Base-by-base conservation (phyloP, 1,140 invertebrate genomes). In the Aradophagus sp. region DNA sequence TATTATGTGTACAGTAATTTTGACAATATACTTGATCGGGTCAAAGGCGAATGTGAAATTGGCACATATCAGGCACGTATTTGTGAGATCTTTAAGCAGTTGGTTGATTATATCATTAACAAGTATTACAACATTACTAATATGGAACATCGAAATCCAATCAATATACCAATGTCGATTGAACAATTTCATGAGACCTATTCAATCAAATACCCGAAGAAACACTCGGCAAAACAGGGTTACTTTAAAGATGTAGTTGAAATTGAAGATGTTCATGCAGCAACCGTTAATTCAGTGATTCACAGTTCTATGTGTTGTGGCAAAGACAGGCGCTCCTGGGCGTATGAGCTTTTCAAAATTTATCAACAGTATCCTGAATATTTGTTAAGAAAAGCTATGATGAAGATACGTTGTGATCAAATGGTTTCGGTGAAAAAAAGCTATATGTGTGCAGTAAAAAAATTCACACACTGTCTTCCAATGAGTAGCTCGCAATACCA, bases 301-400 rank as follows among this genome's bases (percentile, higher is more conserved):
- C 88, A 91, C 66, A 90, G 90, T 73, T 88, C 90, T 0, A 83
- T 93, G 63, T 89, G 88, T 47, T 88, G 87, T 47, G 84, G 84
- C 12, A 86, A 87, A 14, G 89, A 92, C 61, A 88, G 89, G 70
- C 86, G 87, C 4, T 87, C 87, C 0, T 90, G 88, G 83, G 87
- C 88, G 1, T 89, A 89, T 70, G 90, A 92, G 23, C 77, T 92
- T n/a, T 92, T 91, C 58, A 88, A 89, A 65, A 87, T 93, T 16
- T 93, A 92, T 69, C 90, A 92, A 62, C 88, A 91, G 58, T 93
- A 90, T 81, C 87, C 89, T 0, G 91, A 93, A 47, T 83, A 81
- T 27, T 73, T 91, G 0, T 74, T 93, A 1, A 77, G 88, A 34
- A 82, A 82, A 0, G 89, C 89, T 0, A 87, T 93, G 65, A 76